Base-by-base conservation (phyloP, 2,888 invertebrate genomes). In the Folsomia candida region DNA sequence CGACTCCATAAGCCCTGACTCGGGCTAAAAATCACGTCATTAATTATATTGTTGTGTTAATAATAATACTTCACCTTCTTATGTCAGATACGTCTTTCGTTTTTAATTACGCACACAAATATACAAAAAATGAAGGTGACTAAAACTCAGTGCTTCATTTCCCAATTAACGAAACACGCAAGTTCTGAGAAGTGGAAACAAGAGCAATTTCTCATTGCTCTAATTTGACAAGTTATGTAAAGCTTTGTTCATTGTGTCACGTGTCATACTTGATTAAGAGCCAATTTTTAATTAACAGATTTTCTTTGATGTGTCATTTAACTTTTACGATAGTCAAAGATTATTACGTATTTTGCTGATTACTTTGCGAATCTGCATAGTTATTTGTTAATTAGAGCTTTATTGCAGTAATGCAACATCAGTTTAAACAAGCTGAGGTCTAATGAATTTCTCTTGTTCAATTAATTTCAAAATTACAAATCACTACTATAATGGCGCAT, bases 181-280 rank as follows among this genome's bases (percentile, higher is more conserved):
- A n/a, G 51, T 47, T 64, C 24, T 20, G 22, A 29, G 28, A 62
- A 62, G 37, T 9, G 51, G 63, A 64, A 64, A 64, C 51, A 51
- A 51, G 63, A 37, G 63, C 63, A 64, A 64, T 64, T 64, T 64
- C 63, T 64, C 63, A 64, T 25, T 64, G 63, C n/a, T 64, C 63
- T 51, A 64, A 64, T 64, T 64, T 64, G 63, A 64, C 63, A 64
- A 62, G 24, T 26, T 62, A 14, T 28, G 20, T 37, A 9, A 4
- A 9, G 37, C 62, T 62, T 22, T 4, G 20, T 20, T 62, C 27
- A 62, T 6, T n/a, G n/a, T 64, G 47, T 24, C 63, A 62, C 14
- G 18, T 29, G 62, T 29, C 62, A 60, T 62, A 4, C 20, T 28
- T 28, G 62, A 62, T 28, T 28, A 62, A 62, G 26, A 57, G 57